phyloP scores from a whole-genome alignment of 2,113 vertebrate genomes.

The Myodes glareolus region DNA sequence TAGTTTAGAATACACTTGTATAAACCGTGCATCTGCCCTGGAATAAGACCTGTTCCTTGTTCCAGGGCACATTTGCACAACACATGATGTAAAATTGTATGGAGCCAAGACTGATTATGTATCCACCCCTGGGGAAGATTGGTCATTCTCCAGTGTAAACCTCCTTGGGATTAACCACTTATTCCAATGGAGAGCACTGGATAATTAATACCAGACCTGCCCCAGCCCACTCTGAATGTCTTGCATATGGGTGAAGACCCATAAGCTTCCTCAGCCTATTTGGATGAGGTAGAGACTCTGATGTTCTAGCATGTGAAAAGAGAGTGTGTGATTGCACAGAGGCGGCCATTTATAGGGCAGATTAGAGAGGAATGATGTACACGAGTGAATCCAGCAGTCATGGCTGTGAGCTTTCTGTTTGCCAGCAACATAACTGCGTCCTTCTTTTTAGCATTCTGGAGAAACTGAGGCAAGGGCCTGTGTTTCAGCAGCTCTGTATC shows the following conservation, averaged over 20 bases:
- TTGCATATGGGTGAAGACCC: conserved; percentile 22
- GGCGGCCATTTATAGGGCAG: not conserved
- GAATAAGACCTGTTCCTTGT: conserved; percentile 59
- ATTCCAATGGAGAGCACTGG: conserved; percentile 75
- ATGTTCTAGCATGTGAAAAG: not conserved
- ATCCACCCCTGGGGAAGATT: conserved; percentile 72
- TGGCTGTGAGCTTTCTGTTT: not conserved
- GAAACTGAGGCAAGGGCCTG: not conserved
- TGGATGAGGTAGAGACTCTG: not conserved
- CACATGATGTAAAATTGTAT: conserved; percentile 63
- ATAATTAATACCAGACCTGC: conserved; percentile 83
- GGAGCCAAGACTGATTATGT: conserved; percentile 78
- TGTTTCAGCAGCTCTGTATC: not conserved
- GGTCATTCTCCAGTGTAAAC: conserved; percentile 84
- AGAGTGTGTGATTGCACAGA: not conserved
- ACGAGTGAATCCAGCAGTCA: too few species aligned
- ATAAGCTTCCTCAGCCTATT: not conserved
- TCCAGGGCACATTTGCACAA: conserved; percentile 76
- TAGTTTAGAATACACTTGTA: conserved; percentile 68
- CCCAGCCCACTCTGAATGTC: not conserved
- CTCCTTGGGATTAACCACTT: conserved; percentile 83
- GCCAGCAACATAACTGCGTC: too few species aligned
- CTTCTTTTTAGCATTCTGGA: not conserved
- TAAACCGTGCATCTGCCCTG: conserved; percentile 2
- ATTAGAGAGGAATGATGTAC: too few species aligned